A percentile compares a stretch with the other conserved stretches of the same genome.
phyloP scores from a whole-genome alignment of 2,113 vertebrate species.

The Tor tambroides region DNA sequence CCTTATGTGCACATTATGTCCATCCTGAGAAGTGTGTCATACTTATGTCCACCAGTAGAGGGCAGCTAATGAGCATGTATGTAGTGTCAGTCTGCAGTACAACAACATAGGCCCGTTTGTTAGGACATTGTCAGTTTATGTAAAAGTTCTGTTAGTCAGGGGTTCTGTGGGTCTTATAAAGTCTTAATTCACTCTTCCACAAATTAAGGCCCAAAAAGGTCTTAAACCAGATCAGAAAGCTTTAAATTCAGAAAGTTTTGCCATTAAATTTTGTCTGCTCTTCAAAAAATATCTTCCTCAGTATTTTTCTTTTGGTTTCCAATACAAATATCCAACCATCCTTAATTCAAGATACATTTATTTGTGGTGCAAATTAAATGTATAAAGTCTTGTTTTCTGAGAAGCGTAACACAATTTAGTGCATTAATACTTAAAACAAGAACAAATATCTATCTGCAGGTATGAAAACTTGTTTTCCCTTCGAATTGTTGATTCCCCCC shows the following conservation, averaged over 20 bases:
- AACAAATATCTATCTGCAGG: too few relatives aligned
- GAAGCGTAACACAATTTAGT: not conserved
- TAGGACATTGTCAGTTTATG: not conserved
- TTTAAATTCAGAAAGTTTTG: too few relatives aligned
- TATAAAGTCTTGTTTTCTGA: not conserved
- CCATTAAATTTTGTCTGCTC: not conserved
- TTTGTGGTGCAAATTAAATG: too few relatives aligned
- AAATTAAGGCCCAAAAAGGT: too few relatives aligned
- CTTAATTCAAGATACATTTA: not conserved
- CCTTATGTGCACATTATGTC: not conserved
- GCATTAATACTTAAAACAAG: too few relatives aligned
- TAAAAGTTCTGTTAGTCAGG: not conserved
- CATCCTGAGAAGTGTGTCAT: not conserved
- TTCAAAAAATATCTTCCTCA: not conserved
- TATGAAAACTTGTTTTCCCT: too few relatives aligned
- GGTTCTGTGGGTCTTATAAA: too few relatives aligned
- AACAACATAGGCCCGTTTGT: too few relatives aligned
- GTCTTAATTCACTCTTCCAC: not conserved
- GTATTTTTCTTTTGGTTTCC: too few relatives aligned
- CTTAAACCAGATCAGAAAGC: too few relatives aligned
- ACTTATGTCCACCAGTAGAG: conserved; percentile 16
- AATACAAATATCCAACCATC: too few relatives aligned
- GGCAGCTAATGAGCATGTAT: not conserved
- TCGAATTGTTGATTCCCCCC: too few relatives aligned
- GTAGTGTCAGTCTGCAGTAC: conserved; percentile 16